Percentiles rank a stretch among this genome's conserved stretches.
Conservation (phyloP, 2,797 vertebrate genomes). For the Oryzias dopingdopingensis region DNA sequence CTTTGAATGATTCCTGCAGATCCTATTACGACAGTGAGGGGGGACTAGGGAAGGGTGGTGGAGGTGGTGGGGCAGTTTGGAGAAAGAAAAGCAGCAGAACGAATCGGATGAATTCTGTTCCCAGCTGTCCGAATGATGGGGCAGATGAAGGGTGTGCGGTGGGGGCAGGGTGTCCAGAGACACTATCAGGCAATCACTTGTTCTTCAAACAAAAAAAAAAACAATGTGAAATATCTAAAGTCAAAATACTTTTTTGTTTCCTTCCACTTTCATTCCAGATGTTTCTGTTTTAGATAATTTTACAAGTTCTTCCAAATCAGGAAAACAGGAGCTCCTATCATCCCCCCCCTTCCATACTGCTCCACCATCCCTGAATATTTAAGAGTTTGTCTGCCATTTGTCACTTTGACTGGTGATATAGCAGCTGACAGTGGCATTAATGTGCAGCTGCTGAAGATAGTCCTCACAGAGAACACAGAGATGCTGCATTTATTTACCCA, state of each 20-base stretch:
- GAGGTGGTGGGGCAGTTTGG: conserved; percentile 62
- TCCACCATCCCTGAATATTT: conserved; percentile 69
- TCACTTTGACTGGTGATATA: conserved; percentile 78
- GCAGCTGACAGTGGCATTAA: conserved; percentile 75
- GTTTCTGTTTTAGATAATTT: conserved; percentile 11
- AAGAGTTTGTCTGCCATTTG: conserved; percentile 75
- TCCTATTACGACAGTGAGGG: conserved; percentile 83
- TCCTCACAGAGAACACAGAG: conserved; percentile 51
- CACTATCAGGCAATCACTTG: conserved; percentile 67
- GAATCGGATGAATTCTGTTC: conserved; percentile 85
- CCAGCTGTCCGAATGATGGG: conserved; percentile 76
- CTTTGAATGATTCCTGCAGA: conserved; percentile 91
- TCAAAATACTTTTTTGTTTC: conserved; percentile 38
- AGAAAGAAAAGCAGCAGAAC: conserved; percentile 82
- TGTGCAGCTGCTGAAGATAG: conserved; percentile 64
- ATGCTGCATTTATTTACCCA: conserved; percentile 60
- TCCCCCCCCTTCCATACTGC: conserved; percentile 40
- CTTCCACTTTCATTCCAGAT: conserved; percentile 25
- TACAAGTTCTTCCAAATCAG: conserved; percentile 40
- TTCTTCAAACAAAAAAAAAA: conserved; percentile 57
- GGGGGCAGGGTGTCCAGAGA: conserved; percentile 35
- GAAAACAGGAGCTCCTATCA: conserved; percentile 56
- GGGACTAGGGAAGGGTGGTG: conserved; percentile 47
- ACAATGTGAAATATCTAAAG: conserved; percentile 51
- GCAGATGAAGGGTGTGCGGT: conserved; percentile 19